Conservation (phyloP, 2,888 invertebrate species). For the Folsomia candida region DNA sequence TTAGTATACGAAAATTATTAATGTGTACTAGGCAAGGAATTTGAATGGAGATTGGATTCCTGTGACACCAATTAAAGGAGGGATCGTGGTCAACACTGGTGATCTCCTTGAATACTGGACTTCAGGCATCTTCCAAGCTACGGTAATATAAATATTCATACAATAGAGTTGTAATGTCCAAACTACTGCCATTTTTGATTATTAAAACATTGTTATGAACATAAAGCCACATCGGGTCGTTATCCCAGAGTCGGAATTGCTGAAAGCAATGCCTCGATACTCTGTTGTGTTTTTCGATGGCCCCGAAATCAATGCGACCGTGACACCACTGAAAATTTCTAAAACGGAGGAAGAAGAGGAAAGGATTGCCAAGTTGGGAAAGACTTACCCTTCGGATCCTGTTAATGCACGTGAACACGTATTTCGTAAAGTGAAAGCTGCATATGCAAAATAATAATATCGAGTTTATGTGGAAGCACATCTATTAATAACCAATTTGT, state of each 20-base stretch:
- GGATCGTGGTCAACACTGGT: constrained; percentile 33
- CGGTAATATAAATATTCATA: constrained; percentile 18
- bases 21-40: constrained; percentile 22
- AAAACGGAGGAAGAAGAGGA: constrained; percentile 10
- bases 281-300: constrained; percentile 27
- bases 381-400: constrained; percentile 8
- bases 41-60: constrained; percentile 26
- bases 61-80: constrained; percentile 24
- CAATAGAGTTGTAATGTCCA: background rate
- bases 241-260: constrained; percentile 24
- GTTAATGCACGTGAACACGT: constrained; percentile 20
- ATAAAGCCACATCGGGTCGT: constrained; percentile 28
- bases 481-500: too few relatives aligned
- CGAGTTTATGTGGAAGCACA: too few relatives aligned
- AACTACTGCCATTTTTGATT: background rate
- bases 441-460: too few relatives aligned
- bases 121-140: constrained; percentile 30
- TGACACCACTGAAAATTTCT: constrained; percentile 23
- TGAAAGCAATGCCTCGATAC: constrained; percentile 15
- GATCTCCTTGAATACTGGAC: constrained; percentile 39
- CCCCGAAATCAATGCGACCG: constrained; percentile 10
- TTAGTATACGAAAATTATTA: too few relatives aligned
- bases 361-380: constrained; percentile 13
- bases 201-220: background rate
- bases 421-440: too few relatives aligned